Evolutionary conservation across 2,797 vertebrate species (phyloP), one percentile per base, ranked within the genome.

Genomic region (Onychomys torridus): DNA sequence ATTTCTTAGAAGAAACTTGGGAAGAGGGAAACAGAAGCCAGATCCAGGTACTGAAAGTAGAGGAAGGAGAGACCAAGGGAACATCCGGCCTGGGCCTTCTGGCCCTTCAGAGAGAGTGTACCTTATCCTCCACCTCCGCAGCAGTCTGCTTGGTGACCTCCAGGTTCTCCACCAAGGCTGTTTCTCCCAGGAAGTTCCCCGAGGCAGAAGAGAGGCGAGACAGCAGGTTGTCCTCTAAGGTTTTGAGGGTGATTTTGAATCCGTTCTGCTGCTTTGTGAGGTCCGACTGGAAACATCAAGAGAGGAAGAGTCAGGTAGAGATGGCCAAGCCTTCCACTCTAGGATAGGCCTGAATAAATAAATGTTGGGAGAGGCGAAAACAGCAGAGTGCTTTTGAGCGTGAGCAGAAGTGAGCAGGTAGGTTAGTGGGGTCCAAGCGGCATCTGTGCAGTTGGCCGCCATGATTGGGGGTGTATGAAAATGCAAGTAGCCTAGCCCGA

Each of bases 191-290:
- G 98, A 99, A 99, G 98, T 99, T 98, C 87, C 99, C 99, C 0
- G 99, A 99, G 63, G 99, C 99, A 0, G 99, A 99, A 17, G 99
- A 99, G 79, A 99, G 98, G 40, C 98, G 98, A 67, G 99, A 99
- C 0, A 99, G 99, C 95, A 99, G 98, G 91, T 99, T 99, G 98
- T 99, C 99, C 98, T 99, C 99, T 96, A 99, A 94, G 0, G 98
- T 99, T 98, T 99, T 99, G 98, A 99, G 98, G 9, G 99, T 99
- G 98, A 99, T 99, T 99, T 99, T 99, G 98, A 99, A 99, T 32
- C 98, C 99, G 0, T 99, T 99, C 97, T 99, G 99, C 94, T 99
- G 99, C 97, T 99, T 99, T 0, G 99, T 99, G 98, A 99, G 99
- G 90, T 99, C 98, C 0, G 99, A 99, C 99, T 99, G 97, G 29